Base-by-base conservation (phyloP, 2,888 invertebrate genomes). In the Itoplectis maculator region DNA sequence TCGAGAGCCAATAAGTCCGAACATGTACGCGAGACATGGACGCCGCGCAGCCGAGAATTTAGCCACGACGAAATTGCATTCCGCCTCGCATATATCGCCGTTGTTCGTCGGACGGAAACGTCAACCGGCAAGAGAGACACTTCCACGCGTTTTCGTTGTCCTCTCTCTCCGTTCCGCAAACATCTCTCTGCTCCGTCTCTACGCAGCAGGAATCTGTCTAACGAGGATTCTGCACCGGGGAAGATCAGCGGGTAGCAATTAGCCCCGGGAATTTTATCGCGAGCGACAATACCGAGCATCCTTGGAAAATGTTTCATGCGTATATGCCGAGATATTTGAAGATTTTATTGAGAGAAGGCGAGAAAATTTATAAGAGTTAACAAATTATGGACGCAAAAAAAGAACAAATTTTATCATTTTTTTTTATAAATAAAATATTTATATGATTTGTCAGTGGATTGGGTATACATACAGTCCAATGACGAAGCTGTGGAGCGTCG, bases 11-110 rank as follows among this genome's bases (percentile, higher is more conserved):
- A 81, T 72, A 77, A 76, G 49, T 70, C 35, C 35, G 59, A 18
- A 56, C 70, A n/a, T 23, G 70, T 37, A 59, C 59, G 56, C 42
- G 49, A n/a, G 23, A 13, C 18, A 40, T 15, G 45, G 42, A 82
- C 37, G 20, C 42, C 35, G 74, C 20, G 72, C 20, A 66, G 42
- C 59, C 49, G 47, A 56, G 90, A 90, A 91, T 90, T 90, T 90
- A 88, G 88, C 88, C 86, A 86, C 89, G 89, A 88, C 90, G 87
- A 92, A 92, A 92, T 92, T 92, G 91, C 91, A 92, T 92, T 92
- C 92, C 92, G 59, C 56, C 68, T 59, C 86, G 84, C 87, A 86
- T 87, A 79, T 72, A 88, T 88, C 87, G 86, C 85, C 86, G 83
- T 72, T 87, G 86, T 88, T 2, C 29, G n/a, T 70, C 56, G 49